Conservation (phyloP, 2,113 vertebrate species). For the Myxocyprinus asiaticus region DNA sequence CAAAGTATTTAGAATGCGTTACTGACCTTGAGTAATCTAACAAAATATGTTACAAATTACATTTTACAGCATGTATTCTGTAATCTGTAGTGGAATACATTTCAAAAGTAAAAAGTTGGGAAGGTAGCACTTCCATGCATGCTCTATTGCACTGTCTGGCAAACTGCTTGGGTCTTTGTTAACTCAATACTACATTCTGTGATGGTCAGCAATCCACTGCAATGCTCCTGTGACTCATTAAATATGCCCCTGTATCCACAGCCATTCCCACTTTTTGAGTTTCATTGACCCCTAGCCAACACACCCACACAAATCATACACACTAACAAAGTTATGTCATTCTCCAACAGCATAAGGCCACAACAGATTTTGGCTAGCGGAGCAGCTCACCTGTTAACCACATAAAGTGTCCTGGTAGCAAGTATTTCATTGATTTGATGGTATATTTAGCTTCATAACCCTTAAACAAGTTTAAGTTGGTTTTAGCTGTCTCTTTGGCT, state of each 20-base stretch:
- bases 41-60: too few species aligned
- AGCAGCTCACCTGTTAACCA: neutral
- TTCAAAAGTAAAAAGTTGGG: slow-evolving; percentile 41
- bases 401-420: neutral
- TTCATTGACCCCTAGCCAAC: slow-evolving; percentile 54
- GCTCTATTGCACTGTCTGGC: slow-evolving; percentile 75
- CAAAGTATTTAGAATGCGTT: too few species aligned
- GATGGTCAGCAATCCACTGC: slow-evolving; percentile 29
- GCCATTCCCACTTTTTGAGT: slow-evolving; percentile 51
- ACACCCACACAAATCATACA: slow-evolving; percentile 16
- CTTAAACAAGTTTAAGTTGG: too few species aligned
- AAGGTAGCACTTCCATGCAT: slow-evolving; percentile 58
- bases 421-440: neutral
- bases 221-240: slow-evolving; percentile 57
- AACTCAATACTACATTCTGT: slow-evolving; percentile 66
- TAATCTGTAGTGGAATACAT: too few species aligned
- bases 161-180: slow-evolving; percentile 69
- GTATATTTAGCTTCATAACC: neutral
- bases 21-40: too few species aligned
- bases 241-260: slow-evolving; percentile 53
- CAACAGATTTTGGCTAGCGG: neutral
- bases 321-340: slow-evolving; percentile 3
- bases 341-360: neutral
- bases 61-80: too few species aligned
- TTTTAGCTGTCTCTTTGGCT: too few species aligned